A percentile compares a stretch with the other conserved stretches of the same genome.
These are phyloP conservation scores for Sciurus niger DNA, from an alignment of 2,113 vertebrate species.

Conservation along the genomic window DNA sequence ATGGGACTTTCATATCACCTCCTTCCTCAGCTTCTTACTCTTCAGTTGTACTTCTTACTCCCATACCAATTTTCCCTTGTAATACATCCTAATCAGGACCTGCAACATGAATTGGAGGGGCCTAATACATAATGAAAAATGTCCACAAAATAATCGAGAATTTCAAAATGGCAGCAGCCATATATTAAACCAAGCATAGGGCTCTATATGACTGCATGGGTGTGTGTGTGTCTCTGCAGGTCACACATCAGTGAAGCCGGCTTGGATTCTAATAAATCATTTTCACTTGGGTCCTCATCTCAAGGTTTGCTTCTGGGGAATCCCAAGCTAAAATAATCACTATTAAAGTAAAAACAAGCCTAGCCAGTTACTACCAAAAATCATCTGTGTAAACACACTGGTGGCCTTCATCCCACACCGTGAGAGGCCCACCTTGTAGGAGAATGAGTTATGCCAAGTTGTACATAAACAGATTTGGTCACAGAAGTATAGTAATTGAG, in stretches of 20 bases:
- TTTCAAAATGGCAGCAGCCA: background rate
- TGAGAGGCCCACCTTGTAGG: background rate
- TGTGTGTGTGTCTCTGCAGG: background rate
- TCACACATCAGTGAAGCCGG: too few relatives aligned
- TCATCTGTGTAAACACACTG: background rate
- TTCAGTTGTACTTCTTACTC: background rate
- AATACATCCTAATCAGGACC: background rate
- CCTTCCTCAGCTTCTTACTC: background rate
- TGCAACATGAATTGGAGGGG: background rate
- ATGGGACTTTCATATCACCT: background rate
- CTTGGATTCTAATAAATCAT: background rate
- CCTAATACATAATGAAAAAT: background rate
- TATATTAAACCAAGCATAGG: background rate
- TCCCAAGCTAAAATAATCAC: background rate
- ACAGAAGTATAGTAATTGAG: background rate
- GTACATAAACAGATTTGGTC: background rate
- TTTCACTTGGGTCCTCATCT: background rate
- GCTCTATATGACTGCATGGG: background rate
- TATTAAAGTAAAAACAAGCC: background rate
- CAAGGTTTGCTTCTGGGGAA: background rate
- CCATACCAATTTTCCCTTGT: background rate
- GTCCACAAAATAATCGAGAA: conserved; percentile 7
- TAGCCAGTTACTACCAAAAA: background rate
- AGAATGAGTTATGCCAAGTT: background rate
- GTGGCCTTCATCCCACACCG: background rate